These are phyloP conservation scores for Brachylomia viminalis DNA, from an alignment of 2,888 invertebrate genomes.

Conservation along the genomic window DNA sequence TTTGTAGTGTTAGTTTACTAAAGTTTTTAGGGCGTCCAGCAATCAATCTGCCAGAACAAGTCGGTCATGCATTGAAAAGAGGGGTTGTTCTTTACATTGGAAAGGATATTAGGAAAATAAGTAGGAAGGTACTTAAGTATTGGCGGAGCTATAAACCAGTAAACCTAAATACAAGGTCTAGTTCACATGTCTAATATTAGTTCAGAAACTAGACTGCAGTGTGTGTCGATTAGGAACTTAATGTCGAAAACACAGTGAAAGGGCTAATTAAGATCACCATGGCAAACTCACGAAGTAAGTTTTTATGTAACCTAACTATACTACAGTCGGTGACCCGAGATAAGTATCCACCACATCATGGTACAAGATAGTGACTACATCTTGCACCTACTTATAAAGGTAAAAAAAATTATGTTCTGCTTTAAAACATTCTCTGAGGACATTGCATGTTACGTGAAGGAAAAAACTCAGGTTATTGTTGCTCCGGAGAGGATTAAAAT, in stretches of 20 bases:
- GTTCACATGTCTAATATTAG: neutral
- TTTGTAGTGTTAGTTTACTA: neutral
- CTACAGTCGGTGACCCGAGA: neutral
- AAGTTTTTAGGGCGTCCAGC: neutral
- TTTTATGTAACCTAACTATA: neutral
- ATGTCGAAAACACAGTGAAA: neutral
- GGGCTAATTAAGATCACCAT: neutral
- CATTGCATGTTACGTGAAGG: too few relatives aligned
- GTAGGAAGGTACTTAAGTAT: neutral
- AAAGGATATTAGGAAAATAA: neutral
- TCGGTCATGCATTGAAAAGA: neutral
- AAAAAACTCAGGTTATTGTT: too few relatives aligned
- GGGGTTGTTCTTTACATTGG: neutral
- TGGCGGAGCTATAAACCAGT: neutral
- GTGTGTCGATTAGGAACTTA: neutral
- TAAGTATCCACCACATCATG: neutral
- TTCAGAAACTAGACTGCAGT: neutral
- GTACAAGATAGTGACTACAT: neutral
- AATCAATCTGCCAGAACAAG: neutral
- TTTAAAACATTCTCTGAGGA: too few relatives aligned
- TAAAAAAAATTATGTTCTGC: slow-evolving; percentile 1
- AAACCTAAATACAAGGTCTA: neutral
- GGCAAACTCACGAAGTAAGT: neutral
- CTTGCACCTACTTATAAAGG: neutral
- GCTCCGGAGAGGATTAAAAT: too few relatives aligned